Evolutionary conservation across 2,797 vertebrate genomes (phyloP).

Genomic region (Manis javanica): DNA sequence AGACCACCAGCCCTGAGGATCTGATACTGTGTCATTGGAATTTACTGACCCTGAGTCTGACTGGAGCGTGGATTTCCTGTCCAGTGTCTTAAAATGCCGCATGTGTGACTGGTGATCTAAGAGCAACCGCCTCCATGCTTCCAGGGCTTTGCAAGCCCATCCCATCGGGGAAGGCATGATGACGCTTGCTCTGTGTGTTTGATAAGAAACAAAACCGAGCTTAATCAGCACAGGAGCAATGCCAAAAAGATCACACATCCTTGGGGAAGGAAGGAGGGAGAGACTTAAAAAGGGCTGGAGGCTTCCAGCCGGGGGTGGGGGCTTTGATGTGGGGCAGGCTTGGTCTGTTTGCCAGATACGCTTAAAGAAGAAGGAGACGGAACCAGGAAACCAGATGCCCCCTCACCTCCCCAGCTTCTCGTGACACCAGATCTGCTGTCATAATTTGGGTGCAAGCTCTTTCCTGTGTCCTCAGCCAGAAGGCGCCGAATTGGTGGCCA

Average conservation of each 20-base stretch:
- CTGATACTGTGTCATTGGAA: background rate
- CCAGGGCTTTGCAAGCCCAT: background rate
- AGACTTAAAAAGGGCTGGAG: no score
- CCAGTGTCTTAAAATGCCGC: background rate
- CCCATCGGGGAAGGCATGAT: rapidly evolving
- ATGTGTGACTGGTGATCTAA: background rate
- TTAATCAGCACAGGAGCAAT: no score
- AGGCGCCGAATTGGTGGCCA: no score
- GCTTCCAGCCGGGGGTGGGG: background rate
- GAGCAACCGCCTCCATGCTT: background rate
- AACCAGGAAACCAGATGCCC: background rate
- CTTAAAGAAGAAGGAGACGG: background rate
- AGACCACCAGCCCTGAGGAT: background rate
- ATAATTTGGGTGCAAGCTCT: no score
- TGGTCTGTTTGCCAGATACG: background rate
- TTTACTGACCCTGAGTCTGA: background rate
- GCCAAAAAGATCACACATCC: background rate
- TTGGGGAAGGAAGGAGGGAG: rapidly evolving
- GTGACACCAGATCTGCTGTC: background rate
- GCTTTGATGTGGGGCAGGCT: background rate
- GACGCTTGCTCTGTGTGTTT: background rate
- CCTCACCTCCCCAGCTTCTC: background rate
- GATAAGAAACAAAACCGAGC: background rate
- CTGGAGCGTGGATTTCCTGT: background rate
- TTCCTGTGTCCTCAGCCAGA: background rate